Evolutionary conservation across 2,797 vertebrate species (phyloP), one percentile per base, ranked within the genome.

Genomic region (Sebastes diploproa): DNA sequence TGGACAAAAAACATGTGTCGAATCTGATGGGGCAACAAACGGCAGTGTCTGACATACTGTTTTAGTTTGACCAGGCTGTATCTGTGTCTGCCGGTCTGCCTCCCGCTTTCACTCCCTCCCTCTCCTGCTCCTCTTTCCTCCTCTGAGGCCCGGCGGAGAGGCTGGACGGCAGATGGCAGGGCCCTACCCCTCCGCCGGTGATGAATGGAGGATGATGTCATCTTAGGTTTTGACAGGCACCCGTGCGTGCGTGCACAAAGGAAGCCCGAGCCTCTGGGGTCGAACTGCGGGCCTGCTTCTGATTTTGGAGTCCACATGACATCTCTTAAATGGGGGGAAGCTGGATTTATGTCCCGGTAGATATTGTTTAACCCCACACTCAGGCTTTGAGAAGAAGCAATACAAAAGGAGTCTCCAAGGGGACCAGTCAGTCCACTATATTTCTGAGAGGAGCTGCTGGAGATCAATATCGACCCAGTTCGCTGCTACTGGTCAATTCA

Each of bases 121-220:
- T 89, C 77, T 18, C 32, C 65, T 78, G 75, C 84, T 87, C 84
- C 87, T 88, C 88, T 86, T 74, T 32, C 73, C 91, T 94, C 89
- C 92, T 90, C 91, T 68, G 92, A 90, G 88, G 94, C 95, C 92
- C 86, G 77, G 83, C 68, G 78, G 85, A 88, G 91, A 92, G 92
- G 92, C 92, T 95, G 94, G 92, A 90, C 95, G 96, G 96, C 98
- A 99, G 97, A 98, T 98, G 98, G 97, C 95, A 95, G 95, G 94
- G 96, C 95, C 91, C 91, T 95, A 94, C 96, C 92, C 95, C 95
- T 95, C 94, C 94, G 95, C 94, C 92, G 91, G 88, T 98, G 97
- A 99, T 98, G 95, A 97, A 98, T 98, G 96, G 95, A 95, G 95
- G 96, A 97, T 99, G 98, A 99, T 98, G 97, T 98, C 97, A 99